Conservation (phyloP, 2,113 vertebrate genomes). For the Salvelinus sp. region DNA sequence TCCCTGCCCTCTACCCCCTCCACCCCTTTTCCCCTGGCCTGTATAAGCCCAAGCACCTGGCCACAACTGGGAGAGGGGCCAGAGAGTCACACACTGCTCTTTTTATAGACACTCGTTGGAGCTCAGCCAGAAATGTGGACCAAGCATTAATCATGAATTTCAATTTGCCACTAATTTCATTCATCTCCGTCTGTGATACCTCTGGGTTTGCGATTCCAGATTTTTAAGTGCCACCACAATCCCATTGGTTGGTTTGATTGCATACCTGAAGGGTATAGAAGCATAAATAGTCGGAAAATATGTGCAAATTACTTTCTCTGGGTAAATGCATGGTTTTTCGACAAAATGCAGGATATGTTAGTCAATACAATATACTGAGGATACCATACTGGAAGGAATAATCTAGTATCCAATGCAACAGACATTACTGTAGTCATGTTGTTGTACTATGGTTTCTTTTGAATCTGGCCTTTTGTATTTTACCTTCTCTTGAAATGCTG, state of each 20-base stretch:
- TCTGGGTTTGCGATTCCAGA: background rate
- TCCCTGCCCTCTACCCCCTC: background rate
- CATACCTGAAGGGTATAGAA: background rate
- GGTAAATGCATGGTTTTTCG: background rate
- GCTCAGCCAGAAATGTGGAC: slow-evolving; percentile 10
- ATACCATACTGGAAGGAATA: background rate
- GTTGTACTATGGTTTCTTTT: background rate
- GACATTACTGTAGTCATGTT: background rate
- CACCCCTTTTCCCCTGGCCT: background rate
- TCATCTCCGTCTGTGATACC: background rate
- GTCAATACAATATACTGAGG: background rate
- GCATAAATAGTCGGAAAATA: background rate
- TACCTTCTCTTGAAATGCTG: background rate
- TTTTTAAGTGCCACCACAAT: background rate
- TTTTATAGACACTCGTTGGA: slow-evolving; percentile 12
- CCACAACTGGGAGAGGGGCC: background rate
- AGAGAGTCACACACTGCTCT: background rate
- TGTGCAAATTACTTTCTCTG: background rate
- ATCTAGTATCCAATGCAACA: background rate
- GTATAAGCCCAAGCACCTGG: background rate
- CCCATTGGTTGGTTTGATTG: background rate
- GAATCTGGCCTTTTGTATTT: background rate
- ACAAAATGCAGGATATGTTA: background rate
- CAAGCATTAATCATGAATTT: background rate
- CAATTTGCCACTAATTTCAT: slow-evolving; percentile 5